These are phyloP conservation scores for Synergus umbraculus DNA, from an alignment of 2,888 invertebrate species.

Conservation along the genomic window DNA sequence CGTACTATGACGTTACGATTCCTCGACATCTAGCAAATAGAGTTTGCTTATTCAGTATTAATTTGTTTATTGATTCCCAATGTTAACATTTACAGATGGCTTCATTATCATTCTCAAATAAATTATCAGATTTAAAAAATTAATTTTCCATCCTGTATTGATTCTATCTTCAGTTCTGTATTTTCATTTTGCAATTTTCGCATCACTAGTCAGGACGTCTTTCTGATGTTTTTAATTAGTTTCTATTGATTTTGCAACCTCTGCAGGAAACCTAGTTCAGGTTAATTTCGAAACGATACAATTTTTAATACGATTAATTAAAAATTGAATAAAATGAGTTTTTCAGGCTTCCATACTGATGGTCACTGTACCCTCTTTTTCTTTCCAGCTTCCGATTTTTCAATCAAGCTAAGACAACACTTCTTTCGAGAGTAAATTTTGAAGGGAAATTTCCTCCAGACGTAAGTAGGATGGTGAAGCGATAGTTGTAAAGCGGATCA, in stretches of 20 bases:
- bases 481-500: constrained; percentile 12
- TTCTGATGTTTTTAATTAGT: no score
- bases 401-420: constrained; percentile 20
- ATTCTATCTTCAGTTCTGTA: no score
- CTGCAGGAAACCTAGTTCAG: no score
- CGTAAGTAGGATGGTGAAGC: constrained; percentile 1
- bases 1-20: neutral
- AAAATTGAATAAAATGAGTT: neutral
- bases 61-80: neutral
- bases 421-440: neutral
- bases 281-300: no score
- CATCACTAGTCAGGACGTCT: no score
- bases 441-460: constrained; percentile 5
- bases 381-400: constrained; percentile 13
- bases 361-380: neutral
- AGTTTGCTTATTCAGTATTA: constrained; percentile 15
- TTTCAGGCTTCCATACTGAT: neutral
- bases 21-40: neutral
- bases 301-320: neutral
- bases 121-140: neutral
- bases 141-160: no score
- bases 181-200: no score
- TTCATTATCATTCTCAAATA: neutral
- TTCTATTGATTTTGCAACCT: no score
- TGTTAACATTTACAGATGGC: neutral